Base-by-base conservation (phyloP, 1,140 invertebrate genomes). In the Zaprionus davidi region DNA sequence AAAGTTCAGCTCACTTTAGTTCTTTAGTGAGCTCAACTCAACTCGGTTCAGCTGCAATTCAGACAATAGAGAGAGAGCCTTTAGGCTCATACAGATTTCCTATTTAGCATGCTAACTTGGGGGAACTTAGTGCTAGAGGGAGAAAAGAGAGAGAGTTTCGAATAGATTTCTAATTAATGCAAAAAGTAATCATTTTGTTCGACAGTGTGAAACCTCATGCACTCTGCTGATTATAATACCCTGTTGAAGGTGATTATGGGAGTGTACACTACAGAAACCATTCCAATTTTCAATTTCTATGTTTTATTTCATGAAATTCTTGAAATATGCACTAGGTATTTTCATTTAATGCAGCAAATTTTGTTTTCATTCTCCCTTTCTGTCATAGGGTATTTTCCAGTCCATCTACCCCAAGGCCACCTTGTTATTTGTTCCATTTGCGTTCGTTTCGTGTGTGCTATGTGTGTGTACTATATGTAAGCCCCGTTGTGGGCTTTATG, bases 91-190 rank as follows among this genome's bases (percentile, higher is more conserved):
- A 31, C n/a, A 75, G 60, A 70, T 78, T 69, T 59, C 17, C 36
- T 58, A 76, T 71, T 79, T 79, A 79, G 49, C 77, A 71, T 72
- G 60, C 36, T 5, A 38, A 38, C 36, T 38, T 38, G 36, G 36
- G 13, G 36, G 0, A 38, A 38, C 36, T 38, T 55, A 38, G 68
- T 24, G 57, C 24, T 9, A 31, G 28, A 31, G 28, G 7, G 24
- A 24, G 24, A 57, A 41, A 17, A 1, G 36, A 36, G 59, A 22
- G 26, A 26, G 41, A 46, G 36, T 36, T 57, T 51, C 65, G 58
- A 88, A 88, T 86, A 80, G 86, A 88, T 78, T 83, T 74, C 76
- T 76, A 86, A 82, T 87, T 86, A 86, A 82, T 86, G 76, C 83
- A 68, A 68, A 71, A 71, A 82, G 46, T 72, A 68, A 68, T 31